Conservation (phyloP, 1,140 invertebrate species). For the Platyura marginata region DNA sequence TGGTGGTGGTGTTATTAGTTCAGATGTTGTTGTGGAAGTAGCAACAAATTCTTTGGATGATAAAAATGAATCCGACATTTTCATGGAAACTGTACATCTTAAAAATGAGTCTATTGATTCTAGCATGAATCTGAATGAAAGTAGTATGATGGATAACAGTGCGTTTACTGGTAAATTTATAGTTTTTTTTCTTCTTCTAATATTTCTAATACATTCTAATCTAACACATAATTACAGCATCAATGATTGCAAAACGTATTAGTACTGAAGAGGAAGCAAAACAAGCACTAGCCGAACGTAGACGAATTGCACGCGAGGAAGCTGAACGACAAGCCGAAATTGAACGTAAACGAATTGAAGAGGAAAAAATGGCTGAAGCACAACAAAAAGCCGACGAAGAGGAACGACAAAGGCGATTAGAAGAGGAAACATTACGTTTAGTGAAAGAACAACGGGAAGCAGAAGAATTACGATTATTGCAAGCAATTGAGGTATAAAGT, state of each 20-base stretch:
- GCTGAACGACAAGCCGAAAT: constrained; percentile 69
- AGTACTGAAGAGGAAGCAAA: constrained; percentile 80
- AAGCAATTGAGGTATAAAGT: constrained; percentile 41
- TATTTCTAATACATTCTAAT: no score
- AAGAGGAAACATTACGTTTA: constrained; percentile 53
- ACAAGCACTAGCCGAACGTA: constrained; percentile 68
- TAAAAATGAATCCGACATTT: no score
- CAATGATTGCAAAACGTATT: constrained; percentile 53
- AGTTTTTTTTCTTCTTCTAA: no score
- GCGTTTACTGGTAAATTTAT: no score
- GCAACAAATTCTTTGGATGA: no score
- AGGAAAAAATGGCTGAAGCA: constrained; percentile 51
- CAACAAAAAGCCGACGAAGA: constrained; percentile 67
- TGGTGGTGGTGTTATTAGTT: no score
- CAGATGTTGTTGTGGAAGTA: no score
- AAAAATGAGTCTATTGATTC: no score
- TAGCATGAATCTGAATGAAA: no score
- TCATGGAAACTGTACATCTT: no score
- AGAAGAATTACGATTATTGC: constrained; percentile 52
- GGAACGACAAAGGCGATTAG: constrained; percentile 54
- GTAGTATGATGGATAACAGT: no score
- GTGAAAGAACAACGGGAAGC: constrained; percentile 47
- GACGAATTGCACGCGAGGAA: constrained; percentile 65
- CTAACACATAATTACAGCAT: constrained; percentile 13
- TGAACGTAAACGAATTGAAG: constrained; percentile 55